These are phyloP conservation scores for Nomada goodeniana DNA, from an alignment of 2,888 invertebrate species.

Conservation along the genomic window DNA sequence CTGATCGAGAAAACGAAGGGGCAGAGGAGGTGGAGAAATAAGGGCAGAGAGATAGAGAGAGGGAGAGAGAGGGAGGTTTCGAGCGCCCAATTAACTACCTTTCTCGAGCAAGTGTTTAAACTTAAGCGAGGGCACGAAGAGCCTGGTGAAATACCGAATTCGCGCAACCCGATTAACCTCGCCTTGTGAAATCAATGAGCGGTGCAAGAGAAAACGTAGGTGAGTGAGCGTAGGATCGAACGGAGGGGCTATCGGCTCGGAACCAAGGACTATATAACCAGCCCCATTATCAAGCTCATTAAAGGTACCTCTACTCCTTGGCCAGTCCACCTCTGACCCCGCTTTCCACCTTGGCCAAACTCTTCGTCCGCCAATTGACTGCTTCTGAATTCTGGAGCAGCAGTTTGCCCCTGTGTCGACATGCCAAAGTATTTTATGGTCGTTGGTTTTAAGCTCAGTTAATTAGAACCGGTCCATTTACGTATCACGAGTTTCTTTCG, in stretches of 20 bases:
- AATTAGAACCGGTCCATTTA: slow-evolving; percentile 63
- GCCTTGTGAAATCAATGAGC: slow-evolving; percentile 73
- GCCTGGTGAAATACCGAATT: slow-evolving; percentile 64
- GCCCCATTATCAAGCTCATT: slow-evolving; percentile 79
- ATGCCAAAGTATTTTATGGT: slow-evolving; percentile 73
- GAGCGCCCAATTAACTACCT: slow-evolving; percentile 70
- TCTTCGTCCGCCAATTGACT: slow-evolving; percentile 56
- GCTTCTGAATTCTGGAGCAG: slow-evolving; percentile 47
- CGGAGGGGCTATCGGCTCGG: slow-evolving; percentile 54
- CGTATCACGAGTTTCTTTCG: neutral
- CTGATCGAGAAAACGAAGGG: neutral
- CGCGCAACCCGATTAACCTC: slow-evolving; percentile 69
- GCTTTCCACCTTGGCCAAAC: slow-evolving; percentile 53
- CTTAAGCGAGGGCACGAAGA: slow-evolving; percentile 63
- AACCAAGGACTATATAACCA: slow-evolving; percentile 67
- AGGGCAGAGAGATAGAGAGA: neutral
- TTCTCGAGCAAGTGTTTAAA: slow-evolving; percentile 72
- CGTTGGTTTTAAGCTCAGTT: slow-evolving; percentile 74
- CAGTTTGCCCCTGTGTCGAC: slow-evolving; percentile 52
- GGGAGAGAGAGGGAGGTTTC: slow-evolving; percentile 8
- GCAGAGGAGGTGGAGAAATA: too few species aligned
- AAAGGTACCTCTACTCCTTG: slow-evolving; percentile 68
- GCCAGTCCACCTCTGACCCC: slow-evolving; percentile 39
- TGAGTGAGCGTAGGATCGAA: slow-evolving; percentile 30
- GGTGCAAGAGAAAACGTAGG: slow-evolving; percentile 56